These are phyloP conservation scores for Colletes latitarsis DNA, from an alignment of 1,140 invertebrate genomes.

Conservation along the genomic window DNA sequence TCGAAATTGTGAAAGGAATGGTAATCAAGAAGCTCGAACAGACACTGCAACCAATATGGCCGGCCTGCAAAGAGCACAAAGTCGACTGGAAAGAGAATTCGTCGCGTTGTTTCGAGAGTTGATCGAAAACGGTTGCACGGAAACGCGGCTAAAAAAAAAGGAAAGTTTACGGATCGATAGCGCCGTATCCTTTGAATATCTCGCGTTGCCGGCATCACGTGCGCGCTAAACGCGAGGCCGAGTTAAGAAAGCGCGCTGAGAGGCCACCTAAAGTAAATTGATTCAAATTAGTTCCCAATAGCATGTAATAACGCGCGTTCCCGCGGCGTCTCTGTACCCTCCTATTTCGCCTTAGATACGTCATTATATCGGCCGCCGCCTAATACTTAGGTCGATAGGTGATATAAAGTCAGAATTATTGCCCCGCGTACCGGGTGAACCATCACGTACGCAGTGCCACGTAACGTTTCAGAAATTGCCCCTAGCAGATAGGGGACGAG, in stretches of 20 bases:
- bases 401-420: constrained; percentile 79
- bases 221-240: constrained; percentile 53
- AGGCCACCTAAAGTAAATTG: constrained; percentile 74
- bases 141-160: background rate
- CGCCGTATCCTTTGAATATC: constrained; percentile 46
- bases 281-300: constrained; percentile 81
- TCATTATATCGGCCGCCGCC: constrained; percentile 79
- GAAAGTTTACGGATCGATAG: constrained; percentile 35
- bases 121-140: background rate
- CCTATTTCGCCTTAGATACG: constrained; percentile 74
- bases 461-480: constrained; percentile 59
- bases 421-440: constrained; percentile 71
- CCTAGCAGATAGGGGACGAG: constrained; percentile 13
- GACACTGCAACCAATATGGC: too few relatives aligned
- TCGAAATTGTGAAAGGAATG: too few relatives aligned
- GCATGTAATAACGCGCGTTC: constrained; percentile 75
- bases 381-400: constrained; percentile 80
- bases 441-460: constrained; percentile 58
- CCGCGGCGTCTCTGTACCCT: constrained; percentile 69
- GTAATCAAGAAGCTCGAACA: too few relatives aligned
- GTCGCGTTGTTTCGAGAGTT: background rate
- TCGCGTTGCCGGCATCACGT: constrained; percentile 46
- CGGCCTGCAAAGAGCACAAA: too few relatives aligned
- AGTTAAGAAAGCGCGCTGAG: constrained; percentile 64
- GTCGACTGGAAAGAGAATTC: background rate